Percentiles rank a stretch among this genome's conserved stretches.
Conservation (phyloP, 2,797 vertebrate genomes). For the Numenius phaeopus region DNA sequence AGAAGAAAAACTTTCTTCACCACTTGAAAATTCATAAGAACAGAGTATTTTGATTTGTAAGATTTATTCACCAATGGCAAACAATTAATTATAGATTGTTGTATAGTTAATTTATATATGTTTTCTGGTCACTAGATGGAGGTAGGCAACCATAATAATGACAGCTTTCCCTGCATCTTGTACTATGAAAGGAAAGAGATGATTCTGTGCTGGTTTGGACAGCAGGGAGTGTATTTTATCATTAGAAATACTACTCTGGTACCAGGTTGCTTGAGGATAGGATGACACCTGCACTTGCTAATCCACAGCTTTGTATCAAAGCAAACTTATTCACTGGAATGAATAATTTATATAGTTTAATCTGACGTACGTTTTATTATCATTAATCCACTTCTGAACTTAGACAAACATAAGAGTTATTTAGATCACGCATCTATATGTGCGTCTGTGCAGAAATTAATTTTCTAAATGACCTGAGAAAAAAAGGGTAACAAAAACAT, state of each 20-base stretch:
- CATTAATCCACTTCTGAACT: not conserved
- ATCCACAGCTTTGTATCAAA: not conserved
- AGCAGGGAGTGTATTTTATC: conserved; percentile 3
- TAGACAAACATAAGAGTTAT: not conserved
- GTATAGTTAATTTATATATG: not conserved
- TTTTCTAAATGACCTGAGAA: not conserved
- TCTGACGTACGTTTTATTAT: not conserved
- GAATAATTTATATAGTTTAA: not conserved
- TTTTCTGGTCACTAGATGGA: conserved; percentile 64
- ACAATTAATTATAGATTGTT: not conserved
- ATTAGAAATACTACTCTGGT: conserved; percentile 42
- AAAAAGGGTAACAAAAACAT: not conserved
- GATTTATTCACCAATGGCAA: not conserved
- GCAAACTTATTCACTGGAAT: not conserved
- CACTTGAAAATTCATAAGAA: not conserved
- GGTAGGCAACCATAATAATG: conserved; percentile 32
- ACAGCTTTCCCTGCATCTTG: not conserved
- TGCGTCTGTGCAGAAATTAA: not conserved
- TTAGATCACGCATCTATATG: not conserved
- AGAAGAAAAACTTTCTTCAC: not conserved
- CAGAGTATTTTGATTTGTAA: not conserved
- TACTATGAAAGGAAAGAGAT: not conserved
- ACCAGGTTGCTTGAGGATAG: conserved; percentile 4
- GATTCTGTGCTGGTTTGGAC: not conserved
- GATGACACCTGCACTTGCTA: not conserved